These are phyloP conservation scores for Drosophila nannoptera DNA, from an alignment of 1,140 invertebrate genomes.

Conservation along the genomic window DNA sequence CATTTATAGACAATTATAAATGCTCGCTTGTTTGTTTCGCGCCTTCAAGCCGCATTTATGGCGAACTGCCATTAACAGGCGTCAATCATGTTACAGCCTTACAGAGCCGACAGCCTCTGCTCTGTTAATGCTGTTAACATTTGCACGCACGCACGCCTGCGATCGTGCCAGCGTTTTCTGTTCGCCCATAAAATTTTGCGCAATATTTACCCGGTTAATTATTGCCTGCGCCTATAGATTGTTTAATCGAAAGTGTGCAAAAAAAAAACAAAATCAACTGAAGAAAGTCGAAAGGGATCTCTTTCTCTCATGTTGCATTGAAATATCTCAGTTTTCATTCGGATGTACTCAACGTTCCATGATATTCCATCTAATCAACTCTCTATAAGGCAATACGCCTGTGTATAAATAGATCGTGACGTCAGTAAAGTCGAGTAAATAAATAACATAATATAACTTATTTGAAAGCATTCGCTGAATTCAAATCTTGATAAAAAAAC, in stretches of 20 bases:
- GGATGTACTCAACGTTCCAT: too few species aligned
- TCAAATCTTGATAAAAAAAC: conserved; percentile 1
- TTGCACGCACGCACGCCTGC: conserved; percentile 26
- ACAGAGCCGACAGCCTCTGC: not conserved
- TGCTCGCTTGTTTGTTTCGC: not conserved
- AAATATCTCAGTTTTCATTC: too few species aligned
- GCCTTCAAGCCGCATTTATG: conserved; percentile 20
- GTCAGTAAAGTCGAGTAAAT: not conserved
- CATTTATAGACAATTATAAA: not conserved
- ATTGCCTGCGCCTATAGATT: not conserved
- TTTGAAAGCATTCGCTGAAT: not conserved
- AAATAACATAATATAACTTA: not conserved
- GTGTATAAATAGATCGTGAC: not conserved
- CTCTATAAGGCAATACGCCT: too few species aligned
- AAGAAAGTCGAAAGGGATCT: not conserved
- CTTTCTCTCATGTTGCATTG: not conserved
- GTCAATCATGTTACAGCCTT: conserved; percentile 1
- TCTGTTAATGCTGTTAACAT: conserved; percentile 18
- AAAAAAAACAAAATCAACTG: not conserved
- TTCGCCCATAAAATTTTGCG: conserved; percentile 8
- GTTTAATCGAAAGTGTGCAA: conserved; percentile 1
- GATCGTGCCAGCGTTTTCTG: conserved; percentile 16
- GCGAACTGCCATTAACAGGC: not conserved
- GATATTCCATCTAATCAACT: too few species aligned
- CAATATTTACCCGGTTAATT: conserved; percentile 1